Evolutionary conservation across 2,113 vertebrate species (phyloP), one percentile per base, ranked within the genome.

Genomic region (Clupea harengus): DNA sequence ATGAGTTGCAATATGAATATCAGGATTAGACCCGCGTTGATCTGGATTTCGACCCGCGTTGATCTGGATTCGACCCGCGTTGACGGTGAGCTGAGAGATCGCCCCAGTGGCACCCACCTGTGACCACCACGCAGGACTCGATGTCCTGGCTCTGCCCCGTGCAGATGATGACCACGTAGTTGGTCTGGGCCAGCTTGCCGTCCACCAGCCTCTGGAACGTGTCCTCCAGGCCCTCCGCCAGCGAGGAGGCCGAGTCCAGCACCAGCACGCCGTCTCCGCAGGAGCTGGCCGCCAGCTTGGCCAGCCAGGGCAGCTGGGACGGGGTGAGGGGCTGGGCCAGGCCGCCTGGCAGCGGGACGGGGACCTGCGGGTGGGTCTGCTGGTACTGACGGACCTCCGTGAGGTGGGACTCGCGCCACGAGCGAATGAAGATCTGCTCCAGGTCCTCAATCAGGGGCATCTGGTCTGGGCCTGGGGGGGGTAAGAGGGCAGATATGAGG

Each of bases 401-500:
- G 57, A 98, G 95, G 90, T 99, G 97, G 0, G 97, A 97, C 81
- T 99, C 97, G 0, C 97, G 94, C 98, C 98, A 99, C 0, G 97
- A 99, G 82, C 97, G 96, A 96, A 97, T 97, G 91, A 99, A 97
- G 90, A 99, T 99, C 90, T 98, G 98, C 90, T 99, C 98, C 94
- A 99, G 91, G 89, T 99, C 98, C 88, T 99, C 97, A 89, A 99
- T 97, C 89, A 98, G 91, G 6, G 98, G 98, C 25, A 98, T 96
- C 92, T 99, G 97, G 91, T 99, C 97, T 0, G 97, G 95, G 11
- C 96, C 97, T 99, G 50, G 18, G 46, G 25, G n/a, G 8, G 50
- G 28, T 3, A 67, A 75, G 17, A 46, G 11, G 75, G 47, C 47
- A 49, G 3, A 10, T 52, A 52, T 15, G 1, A 52, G 11, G 10